phyloP scores from a whole-genome alignment of 2,113 vertebrate species.

The Ariopsis seemanni region DNA sequence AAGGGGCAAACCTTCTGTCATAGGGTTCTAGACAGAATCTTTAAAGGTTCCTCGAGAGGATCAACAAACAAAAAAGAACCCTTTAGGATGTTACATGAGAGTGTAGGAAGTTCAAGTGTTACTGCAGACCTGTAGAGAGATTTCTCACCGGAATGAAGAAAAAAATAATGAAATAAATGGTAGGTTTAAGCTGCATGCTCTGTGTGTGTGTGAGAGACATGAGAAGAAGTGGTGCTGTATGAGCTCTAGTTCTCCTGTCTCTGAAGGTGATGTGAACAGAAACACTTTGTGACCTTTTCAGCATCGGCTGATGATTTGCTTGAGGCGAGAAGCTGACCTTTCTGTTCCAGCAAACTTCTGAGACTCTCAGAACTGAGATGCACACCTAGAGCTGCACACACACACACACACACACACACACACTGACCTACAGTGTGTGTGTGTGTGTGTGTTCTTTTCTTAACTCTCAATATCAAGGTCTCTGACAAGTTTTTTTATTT shows the following conservation, averaged over 20 bases:
- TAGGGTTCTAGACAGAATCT: neutral
- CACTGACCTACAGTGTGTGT: neutral
- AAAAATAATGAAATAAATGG: neutral
- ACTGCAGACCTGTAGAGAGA: neutral
- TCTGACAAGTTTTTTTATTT: neutral
- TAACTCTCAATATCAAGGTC: neutral
- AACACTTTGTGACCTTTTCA: conserved; percentile 50
- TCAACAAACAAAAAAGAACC: neutral
- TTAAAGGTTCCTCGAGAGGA: neutral
- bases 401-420: conserved; percentile 9
- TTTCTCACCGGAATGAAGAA: neutral
- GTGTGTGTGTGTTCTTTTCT: neutral
- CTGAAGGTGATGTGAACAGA: conserved; percentile 43
- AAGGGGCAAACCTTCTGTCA: neutral
- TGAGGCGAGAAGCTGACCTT: conserved; percentile 52
- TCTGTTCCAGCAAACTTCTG: conserved; percentile 44
- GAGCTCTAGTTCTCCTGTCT: conserved; percentile 29
- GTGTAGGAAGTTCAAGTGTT: neutral
- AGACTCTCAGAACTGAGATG: conserved; percentile 33
- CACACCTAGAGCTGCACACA: conserved; percentile 37
- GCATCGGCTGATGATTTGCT: conserved; percentile 50
- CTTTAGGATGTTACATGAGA: neutral
- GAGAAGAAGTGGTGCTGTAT: conserved; percentile 11
- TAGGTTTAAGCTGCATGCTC: neutral
- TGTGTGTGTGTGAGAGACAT: neutral